phyloP scores from a whole-genome alignment of 2,113 vertebrate genomes.

The Puffinus mauretanicus region DNA sequence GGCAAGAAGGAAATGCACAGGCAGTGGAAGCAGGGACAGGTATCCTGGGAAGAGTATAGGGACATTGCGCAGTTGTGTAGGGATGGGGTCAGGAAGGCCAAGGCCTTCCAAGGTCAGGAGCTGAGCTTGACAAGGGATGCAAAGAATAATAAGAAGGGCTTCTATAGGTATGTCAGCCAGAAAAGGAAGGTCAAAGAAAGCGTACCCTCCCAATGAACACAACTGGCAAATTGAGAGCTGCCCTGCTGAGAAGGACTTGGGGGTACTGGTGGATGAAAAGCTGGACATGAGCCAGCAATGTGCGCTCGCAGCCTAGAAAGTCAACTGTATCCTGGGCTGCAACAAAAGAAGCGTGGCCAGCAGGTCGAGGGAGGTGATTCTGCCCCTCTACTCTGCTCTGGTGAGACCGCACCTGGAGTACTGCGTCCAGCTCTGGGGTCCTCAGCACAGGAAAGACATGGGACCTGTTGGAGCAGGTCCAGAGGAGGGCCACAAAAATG shows the following conservation, averaged over 20 bases:
- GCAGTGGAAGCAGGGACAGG: neutral
- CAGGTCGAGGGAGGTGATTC: neutral
- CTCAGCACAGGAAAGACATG: neutral
- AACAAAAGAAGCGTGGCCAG: neutral
- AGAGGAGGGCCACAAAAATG: neutral
- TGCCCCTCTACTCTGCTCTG: neutral
- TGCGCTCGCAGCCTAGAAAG: neutral
- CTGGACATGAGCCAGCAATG: neutral
- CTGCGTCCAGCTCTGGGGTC: too few relatives aligned
- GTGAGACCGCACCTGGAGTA: too few relatives aligned
- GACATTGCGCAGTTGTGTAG: too few relatives aligned
- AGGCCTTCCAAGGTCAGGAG: too few relatives aligned
- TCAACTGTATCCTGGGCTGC: neutral
- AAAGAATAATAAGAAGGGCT: too few relatives aligned
- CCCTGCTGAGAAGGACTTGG: neutral
- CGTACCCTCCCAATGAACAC: too few relatives aligned
- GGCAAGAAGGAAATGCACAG: neutral
- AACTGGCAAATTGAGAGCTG: neutral
- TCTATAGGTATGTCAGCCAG: too few relatives aligned
- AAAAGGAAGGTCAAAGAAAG: too few relatives aligned
- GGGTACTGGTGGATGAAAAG: neutral
- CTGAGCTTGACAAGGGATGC: too few relatives aligned
- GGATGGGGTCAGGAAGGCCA: too few relatives aligned
- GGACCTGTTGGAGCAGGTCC: neutral
- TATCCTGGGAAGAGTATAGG: too few relatives aligned